Conservation (phyloP, 1,140 invertebrate species). For the Drosophila kepulauana region DNA sequence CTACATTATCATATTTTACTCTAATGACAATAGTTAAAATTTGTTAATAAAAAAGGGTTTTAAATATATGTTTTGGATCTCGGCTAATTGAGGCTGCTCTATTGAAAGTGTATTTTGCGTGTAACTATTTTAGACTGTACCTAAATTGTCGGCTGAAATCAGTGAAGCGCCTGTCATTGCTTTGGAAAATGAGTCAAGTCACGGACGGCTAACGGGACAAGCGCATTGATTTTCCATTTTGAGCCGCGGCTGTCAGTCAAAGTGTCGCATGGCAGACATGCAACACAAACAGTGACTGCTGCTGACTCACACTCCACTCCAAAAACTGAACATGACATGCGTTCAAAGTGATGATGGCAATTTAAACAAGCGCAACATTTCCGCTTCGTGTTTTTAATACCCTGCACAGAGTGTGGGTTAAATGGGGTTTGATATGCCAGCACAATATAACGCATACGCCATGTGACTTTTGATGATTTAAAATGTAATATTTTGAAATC, state of each 20-base stretch:
- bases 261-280: constrained; percentile 61
- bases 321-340: constrained; percentile 63
- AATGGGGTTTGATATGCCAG: too few relatives aligned
- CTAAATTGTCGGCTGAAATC: neutral
- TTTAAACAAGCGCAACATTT: constrained; percentile 65
- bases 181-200: constrained; percentile 65
- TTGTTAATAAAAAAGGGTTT: too few relatives aligned
- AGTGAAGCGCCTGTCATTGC: constrained; percentile 18
- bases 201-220: constrained; percentile 14
- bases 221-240: constrained; percentile 75
- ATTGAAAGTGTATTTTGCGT: too few relatives aligned
- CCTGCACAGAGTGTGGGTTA: neutral
- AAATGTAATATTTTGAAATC: neutral
- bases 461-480: too few relatives aligned
- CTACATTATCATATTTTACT: too few relatives aligned
- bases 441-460: too few relatives aligned
- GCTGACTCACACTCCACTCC: constrained; percentile 4
- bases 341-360: constrained; percentile 78
- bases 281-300: constrained; percentile 37
- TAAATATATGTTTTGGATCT: too few relatives aligned
- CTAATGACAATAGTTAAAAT: too few relatives aligned
- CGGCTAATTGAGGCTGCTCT: too few relatives aligned
- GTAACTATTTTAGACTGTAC: too few relatives aligned
- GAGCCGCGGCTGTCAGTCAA: constrained; percentile 71
- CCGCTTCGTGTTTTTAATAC: constrained; percentile 25